Evolutionary conservation across 2,113 vertebrate genomes (phyloP).

Genomic region (Xiphophorus hellerii): DNA sequence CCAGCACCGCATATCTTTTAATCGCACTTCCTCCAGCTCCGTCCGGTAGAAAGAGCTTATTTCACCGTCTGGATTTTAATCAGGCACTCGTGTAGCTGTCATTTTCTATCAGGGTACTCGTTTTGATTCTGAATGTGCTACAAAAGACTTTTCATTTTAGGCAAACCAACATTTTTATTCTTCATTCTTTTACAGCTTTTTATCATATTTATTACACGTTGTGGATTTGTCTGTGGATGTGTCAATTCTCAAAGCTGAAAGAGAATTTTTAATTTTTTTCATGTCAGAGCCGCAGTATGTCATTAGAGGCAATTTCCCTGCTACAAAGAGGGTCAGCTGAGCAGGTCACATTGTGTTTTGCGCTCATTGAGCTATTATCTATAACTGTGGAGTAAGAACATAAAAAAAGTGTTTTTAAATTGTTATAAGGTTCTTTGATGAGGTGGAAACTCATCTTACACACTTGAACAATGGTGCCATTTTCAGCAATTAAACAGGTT

Average conservation of each 20-base stretch:
- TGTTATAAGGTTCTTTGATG: slow-evolving; percentile 52
- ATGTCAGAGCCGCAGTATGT: slow-evolving; percentile 51
- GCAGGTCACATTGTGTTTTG: slow-evolving; percentile 69
- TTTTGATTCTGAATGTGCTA: slow-evolving; percentile 44
- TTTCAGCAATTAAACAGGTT: slow-evolving; percentile 62
- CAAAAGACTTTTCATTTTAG: slow-evolving; percentile 11
- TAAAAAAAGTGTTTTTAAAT: slow-evolving; percentile 66
- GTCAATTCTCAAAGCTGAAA: slow-evolving; percentile 62
- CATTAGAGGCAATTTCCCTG: slow-evolving; percentile 73
- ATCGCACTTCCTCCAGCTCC: slow-evolving; percentile 10
- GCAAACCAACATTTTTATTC: slow-evolving; percentile 19
- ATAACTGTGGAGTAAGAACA: slow-evolving; percentile 56
- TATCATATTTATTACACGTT: slow-evolving; percentile 55
- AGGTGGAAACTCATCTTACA: slow-evolving; percentile 67
- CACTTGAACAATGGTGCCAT: slow-evolving; percentile 59
- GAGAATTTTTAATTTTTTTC: slow-evolving; percentile 40
- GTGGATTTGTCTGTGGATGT: slow-evolving; percentile 57
- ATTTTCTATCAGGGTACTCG: slow-evolving; percentile 31
- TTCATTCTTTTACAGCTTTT: slow-evolving; percentile 5
- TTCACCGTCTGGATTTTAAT: slow-evolving; percentile 43
- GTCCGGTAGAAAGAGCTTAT: slow-evolving; percentile 40
- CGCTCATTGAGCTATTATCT: slow-evolving; percentile 67
- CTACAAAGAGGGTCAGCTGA: slow-evolving; percentile 72
- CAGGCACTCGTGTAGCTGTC: slow-evolving; percentile 35
- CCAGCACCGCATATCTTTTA: slow-evolving; percentile 24